phyloP scores from a whole-genome alignment of 2,797 vertebrate species.

The Pyrocephalus nanus region DNA sequence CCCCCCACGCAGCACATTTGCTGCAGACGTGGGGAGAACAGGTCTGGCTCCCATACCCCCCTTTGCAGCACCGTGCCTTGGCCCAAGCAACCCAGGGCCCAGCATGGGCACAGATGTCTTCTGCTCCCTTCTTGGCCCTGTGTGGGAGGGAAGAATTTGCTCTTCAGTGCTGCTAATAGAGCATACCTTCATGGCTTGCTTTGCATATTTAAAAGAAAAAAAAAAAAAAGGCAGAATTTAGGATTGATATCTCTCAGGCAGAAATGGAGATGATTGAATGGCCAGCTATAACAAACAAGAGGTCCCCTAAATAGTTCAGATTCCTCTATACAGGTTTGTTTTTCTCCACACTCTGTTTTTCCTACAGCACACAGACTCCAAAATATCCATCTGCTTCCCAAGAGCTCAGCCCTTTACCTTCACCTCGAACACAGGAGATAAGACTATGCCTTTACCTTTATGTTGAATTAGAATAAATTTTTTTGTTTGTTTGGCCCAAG shows the following conservation, averaged over 20 bases:
- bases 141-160: accelerated
- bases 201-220: background rate
- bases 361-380: background rate
- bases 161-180: background rate
- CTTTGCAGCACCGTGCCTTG: background rate
- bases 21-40: background rate
- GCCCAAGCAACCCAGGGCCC: background rate
- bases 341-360: background rate
- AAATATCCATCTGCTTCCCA: background rate
- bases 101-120: accelerated
- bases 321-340: background rate
- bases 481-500: background rate
- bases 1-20: background rate
- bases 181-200: background rate
- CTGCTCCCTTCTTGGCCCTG: background rate
- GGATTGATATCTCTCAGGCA: background rate
- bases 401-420: background rate
- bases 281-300: background rate
- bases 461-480: background rate
- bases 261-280: background rate
- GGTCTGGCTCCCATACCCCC: accelerated
- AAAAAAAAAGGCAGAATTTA: background rate
- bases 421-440: background rate
- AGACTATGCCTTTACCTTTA: background rate
- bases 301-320: background rate